A percentile compares a stretch with the other conserved stretches of the same genome.
Evolutionary conservation across 2,888 invertebrate species (phyloP).

Genomic region (Calliopum simillimum): DNA sequence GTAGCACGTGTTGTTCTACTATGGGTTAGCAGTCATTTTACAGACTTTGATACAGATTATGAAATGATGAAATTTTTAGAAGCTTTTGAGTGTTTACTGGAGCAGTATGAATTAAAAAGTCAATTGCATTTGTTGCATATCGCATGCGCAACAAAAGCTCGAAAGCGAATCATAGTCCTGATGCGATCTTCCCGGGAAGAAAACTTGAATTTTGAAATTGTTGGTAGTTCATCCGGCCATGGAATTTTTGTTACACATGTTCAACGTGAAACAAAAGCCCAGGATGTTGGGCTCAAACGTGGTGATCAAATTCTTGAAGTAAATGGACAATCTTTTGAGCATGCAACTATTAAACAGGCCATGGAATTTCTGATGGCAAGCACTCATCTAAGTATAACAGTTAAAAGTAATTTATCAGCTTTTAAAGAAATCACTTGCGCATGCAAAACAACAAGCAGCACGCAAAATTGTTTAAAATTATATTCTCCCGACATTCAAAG

Average conservation of each 20-base stretch:
- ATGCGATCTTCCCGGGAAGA: slow-evolving; percentile 95
- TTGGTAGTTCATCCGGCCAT: slow-evolving; percentile 94
- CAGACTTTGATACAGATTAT: slow-evolving; percentile 96
- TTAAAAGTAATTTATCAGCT: slow-evolving; percentile 95
- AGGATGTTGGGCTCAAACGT: slow-evolving; percentile 94
- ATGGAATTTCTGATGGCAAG: slow-evolving; percentile 93
- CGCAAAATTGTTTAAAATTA: too few relatives aligned
- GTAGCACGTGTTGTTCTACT: slow-evolving; percentile 95
- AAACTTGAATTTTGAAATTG: slow-evolving; percentile 89
- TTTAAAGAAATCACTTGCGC: too few relatives aligned
- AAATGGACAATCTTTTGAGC: slow-evolving; percentile 96
- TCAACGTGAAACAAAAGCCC: slow-evolving; percentile 92
- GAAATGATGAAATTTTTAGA: slow-evolving; percentile 97
- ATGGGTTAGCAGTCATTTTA: slow-evolving; percentile 99
- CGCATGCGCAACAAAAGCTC: slow-evolving; percentile 96
- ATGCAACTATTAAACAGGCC: slow-evolving; percentile 91
- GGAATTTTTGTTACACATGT: slow-evolving; percentile 97
- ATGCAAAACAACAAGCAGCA: too few relatives aligned
- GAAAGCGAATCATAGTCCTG: slow-evolving; percentile 90
- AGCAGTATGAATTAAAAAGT: slow-evolving; percentile 87
- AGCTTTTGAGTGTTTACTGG: slow-evolving; percentile 87
- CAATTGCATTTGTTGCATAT: slow-evolving; percentile 89
- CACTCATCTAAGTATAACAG: slow-evolving; percentile 95
- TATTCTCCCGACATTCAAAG: too few relatives aligned
- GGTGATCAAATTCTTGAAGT: slow-evolving; percentile 99